phyloP scores from a whole-genome alignment of 2,888 invertebrate genomes.

The Ormyrus nitidulus region DNA sequence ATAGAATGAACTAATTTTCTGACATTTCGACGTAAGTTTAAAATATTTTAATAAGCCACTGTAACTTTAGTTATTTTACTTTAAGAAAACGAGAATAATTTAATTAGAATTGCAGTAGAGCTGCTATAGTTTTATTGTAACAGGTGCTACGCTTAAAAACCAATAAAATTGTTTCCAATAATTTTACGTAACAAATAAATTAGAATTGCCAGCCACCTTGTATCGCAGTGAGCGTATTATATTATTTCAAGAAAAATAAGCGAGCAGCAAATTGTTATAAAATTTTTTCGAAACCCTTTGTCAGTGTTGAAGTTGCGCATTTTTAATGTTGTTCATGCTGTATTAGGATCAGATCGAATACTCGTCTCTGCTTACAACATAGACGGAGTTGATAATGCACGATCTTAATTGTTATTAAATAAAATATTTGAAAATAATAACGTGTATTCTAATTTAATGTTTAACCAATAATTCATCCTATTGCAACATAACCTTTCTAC shows the following conservation, averaged over 20 bases:
- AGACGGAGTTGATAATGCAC: slow-evolving; percentile 22
- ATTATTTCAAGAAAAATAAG: no score
- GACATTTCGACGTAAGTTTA: background rate
- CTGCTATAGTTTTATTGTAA: no score
- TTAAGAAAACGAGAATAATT: no score
- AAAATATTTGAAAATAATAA: background rate
- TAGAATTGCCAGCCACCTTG: no score
- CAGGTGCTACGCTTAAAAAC: background rate
- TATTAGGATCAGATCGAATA: background rate
- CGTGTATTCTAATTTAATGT: no score
- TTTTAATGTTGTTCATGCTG: slow-evolving; percentile 4
- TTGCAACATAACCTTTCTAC: no score
- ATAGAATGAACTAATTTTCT: background rate
- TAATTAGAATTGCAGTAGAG: no score
- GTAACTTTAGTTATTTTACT: no score
- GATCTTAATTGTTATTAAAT: slow-evolving; percentile 39
- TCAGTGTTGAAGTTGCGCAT: background rate
- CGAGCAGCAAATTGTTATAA: background rate
- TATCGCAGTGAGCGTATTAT: no score
- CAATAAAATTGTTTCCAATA: background rate
- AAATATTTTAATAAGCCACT: no score
- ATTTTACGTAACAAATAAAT: no score
- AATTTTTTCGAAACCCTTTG: background rate
- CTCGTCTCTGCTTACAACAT: slow-evolving; percentile 3
- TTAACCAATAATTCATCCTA: no score